phyloP scores from a whole-genome alignment of 1,140 invertebrate species.

The Phocides pigmalion region DNA sequence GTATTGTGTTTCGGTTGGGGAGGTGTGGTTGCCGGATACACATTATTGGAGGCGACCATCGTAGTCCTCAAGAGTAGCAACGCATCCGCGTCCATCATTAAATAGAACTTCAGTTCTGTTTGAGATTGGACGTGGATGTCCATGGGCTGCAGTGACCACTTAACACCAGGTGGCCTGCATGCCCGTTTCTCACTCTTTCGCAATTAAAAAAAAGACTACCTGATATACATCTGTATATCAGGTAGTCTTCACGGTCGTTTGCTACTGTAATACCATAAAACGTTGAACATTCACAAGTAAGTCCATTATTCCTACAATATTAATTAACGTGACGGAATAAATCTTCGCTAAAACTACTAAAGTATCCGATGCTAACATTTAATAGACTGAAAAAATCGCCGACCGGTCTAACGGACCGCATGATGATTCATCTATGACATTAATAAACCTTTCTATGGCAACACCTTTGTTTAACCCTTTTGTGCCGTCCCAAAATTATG shows the following conservation, averaged over 20 bases:
- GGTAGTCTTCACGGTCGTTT: not conserved
- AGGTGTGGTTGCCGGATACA: too few relatives aligned
- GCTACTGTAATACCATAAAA: not conserved
- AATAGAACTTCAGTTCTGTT: too few relatives aligned
- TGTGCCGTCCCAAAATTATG: constrained; percentile 65
- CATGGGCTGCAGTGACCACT: too few relatives aligned
- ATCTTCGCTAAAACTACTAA: constrained; percentile 43
- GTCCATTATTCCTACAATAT: constrained; percentile 15
- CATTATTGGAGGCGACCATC: too few relatives aligned
- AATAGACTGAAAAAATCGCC: constrained; percentile 51
- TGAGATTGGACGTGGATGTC: too few relatives aligned
- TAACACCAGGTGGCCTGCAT: too few relatives aligned
- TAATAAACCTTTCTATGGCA: constrained; percentile 71
- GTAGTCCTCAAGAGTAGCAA: too few relatives aligned
- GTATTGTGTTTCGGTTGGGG: too few relatives aligned
- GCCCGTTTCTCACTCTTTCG: too few relatives aligned
- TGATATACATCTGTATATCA: too few relatives aligned
- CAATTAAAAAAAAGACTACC: too few relatives aligned
- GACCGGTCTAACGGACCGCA: constrained; percentile 66
- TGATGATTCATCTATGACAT: constrained; percentile 68
- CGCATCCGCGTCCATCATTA: too few relatives aligned
- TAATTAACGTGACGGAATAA: constrained; percentile 63
- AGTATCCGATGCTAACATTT: constrained; percentile 37
- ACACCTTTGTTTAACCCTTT: constrained; percentile 75
- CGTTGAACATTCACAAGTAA: constrained; percentile 6